These are phyloP conservation scores for Iphiclides podalirius DNA, from an alignment of 2,888 invertebrate genomes.

Conservation along the genomic window DNA sequence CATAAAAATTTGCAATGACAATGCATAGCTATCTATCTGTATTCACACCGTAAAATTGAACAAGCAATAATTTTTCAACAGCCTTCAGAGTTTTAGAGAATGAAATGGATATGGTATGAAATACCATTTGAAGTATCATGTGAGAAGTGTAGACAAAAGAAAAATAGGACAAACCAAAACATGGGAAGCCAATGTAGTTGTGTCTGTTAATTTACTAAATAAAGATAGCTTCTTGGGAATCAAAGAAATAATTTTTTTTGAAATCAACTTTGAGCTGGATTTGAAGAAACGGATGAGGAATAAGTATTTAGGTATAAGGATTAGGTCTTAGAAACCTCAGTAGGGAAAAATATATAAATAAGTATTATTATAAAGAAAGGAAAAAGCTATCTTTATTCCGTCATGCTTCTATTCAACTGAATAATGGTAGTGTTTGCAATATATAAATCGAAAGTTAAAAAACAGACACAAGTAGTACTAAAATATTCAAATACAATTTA, in stretches of 20 bases:
- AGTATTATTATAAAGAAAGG: too few relatives aligned
- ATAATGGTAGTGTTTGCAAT: neutral
- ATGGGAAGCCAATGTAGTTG: constrained; percentile 11
- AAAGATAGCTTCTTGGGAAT: constrained; percentile 9
- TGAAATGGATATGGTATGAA: constrained; percentile 16
- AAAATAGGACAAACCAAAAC: constrained; percentile 21
- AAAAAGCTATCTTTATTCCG: constrained; percentile 14
- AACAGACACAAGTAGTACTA: constrained; percentile 21
- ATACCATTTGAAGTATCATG: constrained; percentile 27
- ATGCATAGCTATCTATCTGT: constrained; percentile 6
- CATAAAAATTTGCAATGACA: neutral
- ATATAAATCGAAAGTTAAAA: neutral
- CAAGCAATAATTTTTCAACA: constrained; percentile 9
- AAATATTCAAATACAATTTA: constrained; percentile 18
- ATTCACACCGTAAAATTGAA: constrained; percentile 1
- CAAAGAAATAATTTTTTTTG: too few relatives aligned
- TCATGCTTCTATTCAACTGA: neutral
- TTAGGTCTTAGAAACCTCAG: too few relatives aligned
- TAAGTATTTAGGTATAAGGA: too few relatives aligned
- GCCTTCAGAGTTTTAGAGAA: constrained; percentile 1
- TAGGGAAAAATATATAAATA: too few relatives aligned
- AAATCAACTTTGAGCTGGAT: too few relatives aligned
- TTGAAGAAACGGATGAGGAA: too few relatives aligned
- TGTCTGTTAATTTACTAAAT: constrained; percentile 8
- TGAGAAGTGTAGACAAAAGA: constrained; percentile 19